Percentiles rank a stretch among this genome's conserved stretches.
Conservation (phyloP, 2,797 vertebrate genomes). For the Lates japonicus region DNA sequence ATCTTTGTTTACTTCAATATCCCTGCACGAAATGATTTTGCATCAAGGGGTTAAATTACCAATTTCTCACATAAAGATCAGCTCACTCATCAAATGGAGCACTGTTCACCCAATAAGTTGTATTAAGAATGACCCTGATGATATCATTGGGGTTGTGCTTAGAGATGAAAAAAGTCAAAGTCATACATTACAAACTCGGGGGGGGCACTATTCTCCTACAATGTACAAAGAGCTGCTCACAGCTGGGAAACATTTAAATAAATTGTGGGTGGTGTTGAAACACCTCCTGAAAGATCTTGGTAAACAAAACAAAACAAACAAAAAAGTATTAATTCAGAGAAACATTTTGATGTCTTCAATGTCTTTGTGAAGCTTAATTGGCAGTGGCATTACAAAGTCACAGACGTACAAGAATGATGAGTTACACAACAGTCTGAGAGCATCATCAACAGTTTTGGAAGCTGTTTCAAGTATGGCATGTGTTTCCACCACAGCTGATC, state of each 20-base stretch:
- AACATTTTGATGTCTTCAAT: not conserved
- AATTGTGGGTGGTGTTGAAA: not conserved
- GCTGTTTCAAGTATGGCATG: not conserved
- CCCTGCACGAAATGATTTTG: not conserved
- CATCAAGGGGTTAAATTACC: not conserved
- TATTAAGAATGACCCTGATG: too few relatives aligned
- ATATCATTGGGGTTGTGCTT: too few relatives aligned
- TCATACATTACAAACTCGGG: too few relatives aligned
- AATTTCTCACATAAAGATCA: too few relatives aligned
- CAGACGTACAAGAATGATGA: not conserved
- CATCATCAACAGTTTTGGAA: not conserved
- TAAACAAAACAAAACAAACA: not conserved
- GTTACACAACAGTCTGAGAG: not conserved
- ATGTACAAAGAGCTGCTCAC: not conserved
- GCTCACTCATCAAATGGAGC: not conserved
- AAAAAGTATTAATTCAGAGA: not conserved
- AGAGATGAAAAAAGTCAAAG: too few relatives aligned
- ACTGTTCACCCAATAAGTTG: too few relatives aligned
- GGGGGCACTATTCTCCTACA: not conserved
- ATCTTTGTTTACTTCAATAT: not conserved
- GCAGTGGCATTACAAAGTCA: not conserved
- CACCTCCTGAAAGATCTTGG: not conserved
- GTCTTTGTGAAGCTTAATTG: not conserved
- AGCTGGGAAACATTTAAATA: conserved; percentile 2
- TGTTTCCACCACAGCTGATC: not conserved